Evolutionary conservation across 2,113 vertebrate genomes (phyloP), one percentile per base, ranked within the genome.

Genomic region (Burhinus bistriatus): DNA sequence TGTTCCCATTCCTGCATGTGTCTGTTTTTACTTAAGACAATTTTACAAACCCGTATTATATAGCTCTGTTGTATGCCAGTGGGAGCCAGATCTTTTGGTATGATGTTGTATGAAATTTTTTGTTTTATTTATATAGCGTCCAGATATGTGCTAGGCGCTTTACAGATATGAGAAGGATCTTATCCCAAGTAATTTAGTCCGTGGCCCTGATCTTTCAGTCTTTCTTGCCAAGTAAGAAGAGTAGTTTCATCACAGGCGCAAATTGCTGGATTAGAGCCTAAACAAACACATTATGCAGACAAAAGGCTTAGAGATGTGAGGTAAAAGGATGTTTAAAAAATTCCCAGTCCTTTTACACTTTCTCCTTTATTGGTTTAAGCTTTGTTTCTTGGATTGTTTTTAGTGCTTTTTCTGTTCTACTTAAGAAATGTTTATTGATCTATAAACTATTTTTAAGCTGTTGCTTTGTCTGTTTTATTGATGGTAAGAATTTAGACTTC

Each of bases 1-100:
- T 97, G 96, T 97, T 95, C 84, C 76, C 96, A 95, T 97, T 96
- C 84, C 79, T 96, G 96, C 97, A 97, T 95, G 96, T 97, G 89
- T 96, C 89, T 91, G 89, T 89, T 95, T 80, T 95, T 95, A 94
- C 54, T 89, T 81, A 45, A 6, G 12, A 95, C 62, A 62, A 42
- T 88, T 83, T 93, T 91, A 87, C 77, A 91, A 94, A 65, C 65
- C 32, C 94, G 83, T 94, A 45, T 38, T 84, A 91, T 27, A 54
- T 44, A 94, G 66, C 54, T 90, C 49, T 94, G 38, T 90, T 93
- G 89, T 87, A 70, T 94, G 81, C 89, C 69, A 80, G 54, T 90
- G 75, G 49, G 78, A 97, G 66, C 77, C 83, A 91, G 84, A 89
- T 85, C 66, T 94, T 82, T 72, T 77, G 89, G 45, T 88, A 69